Conservation (phyloP, 2,797 vertebrate species). For the Hylomyscus alleni region DNA sequence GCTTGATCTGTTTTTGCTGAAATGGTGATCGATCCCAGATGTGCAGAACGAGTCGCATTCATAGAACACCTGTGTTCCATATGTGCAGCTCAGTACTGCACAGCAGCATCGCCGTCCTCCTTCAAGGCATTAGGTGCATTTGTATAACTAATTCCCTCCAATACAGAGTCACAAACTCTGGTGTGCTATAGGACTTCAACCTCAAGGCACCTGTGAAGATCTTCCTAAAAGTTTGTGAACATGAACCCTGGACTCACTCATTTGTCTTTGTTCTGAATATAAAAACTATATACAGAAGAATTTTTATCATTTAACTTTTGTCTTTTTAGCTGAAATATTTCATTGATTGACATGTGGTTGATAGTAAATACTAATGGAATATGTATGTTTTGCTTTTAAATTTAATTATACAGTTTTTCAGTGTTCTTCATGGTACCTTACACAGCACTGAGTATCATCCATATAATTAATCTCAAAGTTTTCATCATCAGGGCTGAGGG, state of each 20-base stretch:
- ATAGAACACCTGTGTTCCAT: constrained; percentile 35
- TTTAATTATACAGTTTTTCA: constrained; percentile 28
- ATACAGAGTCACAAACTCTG: not conserved
- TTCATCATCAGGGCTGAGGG: not conserved
- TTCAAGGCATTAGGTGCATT: not conserved
- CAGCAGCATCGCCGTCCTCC: not conserved
- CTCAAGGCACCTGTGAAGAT: not conserved
- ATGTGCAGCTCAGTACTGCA: constrained; percentile 21
- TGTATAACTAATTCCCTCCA: not conserved
- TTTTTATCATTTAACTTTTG: constrained; percentile 21
- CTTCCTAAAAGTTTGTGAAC: constrained; percentile 2
- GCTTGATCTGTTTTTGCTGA: constrained; percentile 59
- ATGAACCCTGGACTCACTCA: not conserved
- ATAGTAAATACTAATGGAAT: not conserved
- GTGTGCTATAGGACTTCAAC: not conserved
- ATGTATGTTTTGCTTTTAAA: not conserved
- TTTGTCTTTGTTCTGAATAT: constrained; percentile 40
- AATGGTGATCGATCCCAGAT: constrained; percentile 18
- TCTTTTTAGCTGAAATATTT: constrained; percentile 46
- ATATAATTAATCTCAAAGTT: not conserved
- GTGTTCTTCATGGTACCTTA: not conserved
- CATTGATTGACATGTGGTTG: not conserved
- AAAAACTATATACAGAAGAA: not conserved
- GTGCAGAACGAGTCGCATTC: not conserved
- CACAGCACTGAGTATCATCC: not conserved